phyloP scores from a whole-genome alignment of 2,797 vertebrate species.

The Falco berigora region DNA sequence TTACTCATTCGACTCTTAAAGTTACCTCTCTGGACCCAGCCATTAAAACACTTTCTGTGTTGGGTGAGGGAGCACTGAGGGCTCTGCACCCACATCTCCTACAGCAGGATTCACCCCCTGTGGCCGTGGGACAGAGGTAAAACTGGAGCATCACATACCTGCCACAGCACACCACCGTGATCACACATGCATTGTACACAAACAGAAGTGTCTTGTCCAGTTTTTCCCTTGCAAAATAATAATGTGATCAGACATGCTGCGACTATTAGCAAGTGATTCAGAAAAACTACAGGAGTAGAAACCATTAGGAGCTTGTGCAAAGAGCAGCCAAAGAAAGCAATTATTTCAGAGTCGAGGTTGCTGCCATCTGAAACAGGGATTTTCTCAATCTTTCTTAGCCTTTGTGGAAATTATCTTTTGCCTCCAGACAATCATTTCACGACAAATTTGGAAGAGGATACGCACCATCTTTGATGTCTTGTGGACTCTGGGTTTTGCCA shows the following conservation, averaged over 20 bases:
- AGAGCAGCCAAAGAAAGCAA: neutral
- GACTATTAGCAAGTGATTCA: neutral
- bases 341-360: neutral
- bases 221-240: neutral
- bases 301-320: neutral
- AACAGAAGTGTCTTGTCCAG: neutral
- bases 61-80: neutral
- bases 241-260: accelerated
- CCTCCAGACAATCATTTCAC: neutral
- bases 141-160: accelerated
- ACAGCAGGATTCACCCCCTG: too few relatives aligned
- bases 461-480: neutral
- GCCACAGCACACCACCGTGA: neutral
- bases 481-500: neutral
- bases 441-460: neutral
- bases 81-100: neutral
- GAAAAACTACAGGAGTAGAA: neutral
- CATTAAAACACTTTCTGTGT: accelerated
- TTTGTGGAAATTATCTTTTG: neutral
- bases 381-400: neutral
- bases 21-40: neutral
- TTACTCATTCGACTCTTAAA: neutral
- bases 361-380: neutral
- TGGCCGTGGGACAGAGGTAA: accelerated
- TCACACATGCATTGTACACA: accelerated